Evolutionary conservation across 1,140 invertebrate genomes (phyloP).

Genomic region (Apolygus lucorum): DNA sequence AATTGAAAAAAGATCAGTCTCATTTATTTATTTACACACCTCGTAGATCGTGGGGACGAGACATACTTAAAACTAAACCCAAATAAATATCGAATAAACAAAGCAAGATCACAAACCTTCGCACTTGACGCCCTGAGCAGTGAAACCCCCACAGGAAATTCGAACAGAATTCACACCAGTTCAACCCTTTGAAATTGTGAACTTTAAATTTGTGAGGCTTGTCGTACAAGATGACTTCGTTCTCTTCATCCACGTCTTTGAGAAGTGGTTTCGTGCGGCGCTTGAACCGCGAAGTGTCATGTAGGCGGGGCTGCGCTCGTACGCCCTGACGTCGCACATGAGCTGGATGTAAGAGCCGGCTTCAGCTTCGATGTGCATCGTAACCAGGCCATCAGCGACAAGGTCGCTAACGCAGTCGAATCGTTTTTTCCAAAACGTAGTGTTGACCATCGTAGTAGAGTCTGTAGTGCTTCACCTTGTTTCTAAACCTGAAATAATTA

Average conservation of each 20-base stretch:
- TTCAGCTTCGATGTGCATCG: conserved; percentile 71
- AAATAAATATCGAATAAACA: too few relatives aligned
- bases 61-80: too few relatives aligned
- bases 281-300: conserved; percentile 49
- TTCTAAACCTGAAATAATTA: conserved; percentile 68
- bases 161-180: conserved; percentile 89
- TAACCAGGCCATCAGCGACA: conserved; percentile 84
- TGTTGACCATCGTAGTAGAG: conserved; percentile 69
- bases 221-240: conserved; percentile 32
- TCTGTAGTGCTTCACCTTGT: conserved; percentile 74
- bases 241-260: conserved; percentile 8
- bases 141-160: conserved; percentile 93
- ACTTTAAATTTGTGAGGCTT: conserved; percentile 67
- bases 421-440: conserved; percentile 62
- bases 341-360: conserved; percentile 67
- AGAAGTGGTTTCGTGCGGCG: conserved; percentile 15
- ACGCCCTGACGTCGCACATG: conserved; percentile 63
- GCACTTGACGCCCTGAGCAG: conserved; percentile 85
- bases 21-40: too few relatives aligned
- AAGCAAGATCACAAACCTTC: too few relatives aligned
- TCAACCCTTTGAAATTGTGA: conserved; percentile 77
- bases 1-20: too few relatives aligned
- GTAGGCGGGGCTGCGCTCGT: conserved; percentile 73
- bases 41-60: too few relatives aligned
- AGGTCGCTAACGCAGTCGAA: conserved; percentile 69